phyloP scores from a whole-genome alignment of 2,888 invertebrate genomes.

The Leucophenga montana region DNA sequence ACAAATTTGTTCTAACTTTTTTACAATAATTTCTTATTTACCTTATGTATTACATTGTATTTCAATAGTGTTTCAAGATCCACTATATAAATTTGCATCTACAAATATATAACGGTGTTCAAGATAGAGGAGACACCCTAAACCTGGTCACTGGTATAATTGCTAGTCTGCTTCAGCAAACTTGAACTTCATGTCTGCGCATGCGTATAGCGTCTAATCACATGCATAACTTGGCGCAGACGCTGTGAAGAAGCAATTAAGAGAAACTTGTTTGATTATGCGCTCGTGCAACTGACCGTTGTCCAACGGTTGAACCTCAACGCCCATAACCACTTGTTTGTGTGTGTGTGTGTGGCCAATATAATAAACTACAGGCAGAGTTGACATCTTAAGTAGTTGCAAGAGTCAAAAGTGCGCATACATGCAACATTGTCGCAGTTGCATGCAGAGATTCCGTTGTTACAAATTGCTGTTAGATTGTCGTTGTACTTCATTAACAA shows the following conservation, averaged over 20 bases:
- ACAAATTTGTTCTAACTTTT: no score
- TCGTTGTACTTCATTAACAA: no score
- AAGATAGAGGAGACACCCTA: no score
- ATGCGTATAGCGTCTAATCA: constrained; percentile 5
- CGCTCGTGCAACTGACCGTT: constrained; percentile 6
- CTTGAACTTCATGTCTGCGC: constrained; percentile 20
- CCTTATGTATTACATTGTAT: no score
- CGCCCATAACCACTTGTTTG: background rate
- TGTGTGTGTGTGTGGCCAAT: no score
- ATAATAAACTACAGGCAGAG: background rate
- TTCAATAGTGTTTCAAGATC: no score
- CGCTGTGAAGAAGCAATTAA: constrained; percentile 17
- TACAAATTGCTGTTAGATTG: no score
- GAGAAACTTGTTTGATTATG: constrained; percentile 15
- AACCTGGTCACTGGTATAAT: no score
- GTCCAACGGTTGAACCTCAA: background rate
- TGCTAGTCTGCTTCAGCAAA: background rate
- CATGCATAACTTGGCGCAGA: background rate
- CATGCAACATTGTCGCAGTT: background rate
- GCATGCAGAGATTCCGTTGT: background rate
- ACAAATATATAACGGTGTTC: no score
- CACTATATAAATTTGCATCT: no score
- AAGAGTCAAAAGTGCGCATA: background rate
- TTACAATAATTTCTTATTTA: no score
- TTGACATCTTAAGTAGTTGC: constrained; percentile 26